These are phyloP conservation scores for Athalia circularis DNA, from an alignment of 2,888 invertebrate genomes.

Conservation along the genomic window DNA sequence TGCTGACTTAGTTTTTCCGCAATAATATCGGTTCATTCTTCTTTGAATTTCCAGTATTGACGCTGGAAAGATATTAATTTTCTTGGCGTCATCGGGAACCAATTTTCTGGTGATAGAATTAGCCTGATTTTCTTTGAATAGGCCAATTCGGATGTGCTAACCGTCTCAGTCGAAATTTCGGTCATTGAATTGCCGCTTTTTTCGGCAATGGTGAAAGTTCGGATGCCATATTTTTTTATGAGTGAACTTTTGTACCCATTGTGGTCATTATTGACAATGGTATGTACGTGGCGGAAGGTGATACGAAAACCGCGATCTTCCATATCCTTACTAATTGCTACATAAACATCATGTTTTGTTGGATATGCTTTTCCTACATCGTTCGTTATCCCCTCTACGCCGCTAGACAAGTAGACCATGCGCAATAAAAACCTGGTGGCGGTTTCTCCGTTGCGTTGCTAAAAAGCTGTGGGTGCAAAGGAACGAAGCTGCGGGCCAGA, in stretches of 20 bases:
- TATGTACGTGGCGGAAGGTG: neutral
- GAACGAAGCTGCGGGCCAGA: too few species aligned
- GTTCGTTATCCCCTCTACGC: too few species aligned
- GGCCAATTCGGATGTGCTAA: neutral
- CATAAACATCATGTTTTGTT: neutral
- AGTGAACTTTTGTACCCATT: too few species aligned
- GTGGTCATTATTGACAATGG: neutral
- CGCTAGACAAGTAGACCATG: too few species aligned
- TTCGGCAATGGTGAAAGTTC: neutral
- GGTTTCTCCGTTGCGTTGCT: too few species aligned
- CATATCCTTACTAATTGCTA: neutral
- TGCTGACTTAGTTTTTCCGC: conserved; percentile 47
- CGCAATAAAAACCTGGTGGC: too few species aligned
- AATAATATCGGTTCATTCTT: conserved; percentile 47
- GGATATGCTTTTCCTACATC: neutral
- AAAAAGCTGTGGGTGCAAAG: too few species aligned
- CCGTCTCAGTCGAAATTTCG: conserved; percentile 6
- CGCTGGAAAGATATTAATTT: conserved; percentile 43
- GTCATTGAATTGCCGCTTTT: neutral
- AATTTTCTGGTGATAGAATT: conserved; percentile 47
- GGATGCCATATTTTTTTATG: conserved; percentile 1
- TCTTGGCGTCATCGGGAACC: conserved; percentile 35
- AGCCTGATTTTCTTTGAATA: conserved; percentile 22
- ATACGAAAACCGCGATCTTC: neutral
- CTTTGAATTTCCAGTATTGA: conserved; percentile 48